Percentiles rank a stretch among this genome's conserved stretches.
These are phyloP conservation scores for Seriola dumerili DNA, from an alignment of 2,113 vertebrate genomes.

Conservation along the genomic window DNA sequence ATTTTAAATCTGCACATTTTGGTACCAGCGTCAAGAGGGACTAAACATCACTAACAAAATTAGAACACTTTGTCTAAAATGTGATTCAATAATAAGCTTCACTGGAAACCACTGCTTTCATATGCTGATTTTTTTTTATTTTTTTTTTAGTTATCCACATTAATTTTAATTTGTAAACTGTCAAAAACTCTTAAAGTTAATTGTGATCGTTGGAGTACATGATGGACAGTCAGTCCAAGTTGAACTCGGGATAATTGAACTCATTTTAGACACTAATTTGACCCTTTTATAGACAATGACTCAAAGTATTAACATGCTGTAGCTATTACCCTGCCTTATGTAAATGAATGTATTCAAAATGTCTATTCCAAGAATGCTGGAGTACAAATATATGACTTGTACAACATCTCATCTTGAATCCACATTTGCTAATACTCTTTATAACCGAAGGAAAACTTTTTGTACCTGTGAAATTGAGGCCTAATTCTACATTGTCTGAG, in stretches of 20 bases:
- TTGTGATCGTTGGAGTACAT: not conserved
- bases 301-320: conserved; percentile 20
- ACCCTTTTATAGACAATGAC: not conserved
- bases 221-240: not conserved
- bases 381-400: conserved; percentile 1
- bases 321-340: conserved; percentile 68
- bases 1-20: not conserved
- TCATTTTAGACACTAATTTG: not conserved
- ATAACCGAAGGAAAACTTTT: conserved; percentile 31
- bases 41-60: not conserved
- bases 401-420: not conserved
- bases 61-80: conserved; percentile 6
- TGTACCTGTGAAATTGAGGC: conserved; percentile 30
- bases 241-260: too few species aligned
- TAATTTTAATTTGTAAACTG: not conserved
- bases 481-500: conserved; percentile 20
- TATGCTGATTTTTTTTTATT: not conserved
- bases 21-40: not conserved
- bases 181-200: not conserved
- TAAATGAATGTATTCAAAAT: conserved; percentile 64
- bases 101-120: not conserved
- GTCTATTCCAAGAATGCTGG: conserved; percentile 47
- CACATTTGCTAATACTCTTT: not conserved
- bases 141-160: not conserved
- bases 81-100: not conserved